Conservation (phyloP, 2,797 vertebrate genomes). For the Sebastes iracundus region DNA sequence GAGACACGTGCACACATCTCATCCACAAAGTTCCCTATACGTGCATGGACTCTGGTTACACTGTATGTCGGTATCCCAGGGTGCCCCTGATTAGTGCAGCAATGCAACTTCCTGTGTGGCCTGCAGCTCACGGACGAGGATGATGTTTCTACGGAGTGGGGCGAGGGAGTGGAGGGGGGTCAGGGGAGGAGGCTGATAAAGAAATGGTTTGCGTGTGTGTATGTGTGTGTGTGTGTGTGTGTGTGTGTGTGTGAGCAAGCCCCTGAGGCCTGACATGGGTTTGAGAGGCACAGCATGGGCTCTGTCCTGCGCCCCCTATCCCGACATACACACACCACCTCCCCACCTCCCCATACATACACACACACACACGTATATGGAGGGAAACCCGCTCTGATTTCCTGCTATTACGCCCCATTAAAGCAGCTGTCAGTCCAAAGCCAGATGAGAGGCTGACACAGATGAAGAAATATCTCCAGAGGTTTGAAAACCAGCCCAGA, state of each 20-base stretch:
- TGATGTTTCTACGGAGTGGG: constrained; percentile 56
- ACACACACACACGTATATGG: constrained; percentile 44
- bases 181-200: constrained; percentile 59
- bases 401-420: constrained; percentile 87
- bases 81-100: constrained; percentile 80
- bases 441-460: constrained; percentile 84
- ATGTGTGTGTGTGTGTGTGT: constrained; percentile 18
- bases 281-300: constrained; percentile 72
- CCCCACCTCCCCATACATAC: not conserved
- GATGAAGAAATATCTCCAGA: constrained; percentile 79
- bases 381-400: constrained; percentile 84
- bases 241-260: constrained; percentile 27
- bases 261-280: constrained; percentile 66
- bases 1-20: constrained; percentile 28
- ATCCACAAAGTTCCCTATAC: constrained; percentile 36
- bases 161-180: constrained; percentile 12
- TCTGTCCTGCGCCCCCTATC: constrained; percentile 65
- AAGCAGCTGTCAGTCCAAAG: constrained; percentile 83
- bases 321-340: constrained; percentile 33
- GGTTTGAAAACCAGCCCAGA: constrained; percentile 65
- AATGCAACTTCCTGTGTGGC: constrained; percentile 82
- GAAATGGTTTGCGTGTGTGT: constrained; percentile 44
- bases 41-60: constrained; percentile 68
- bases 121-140: constrained; percentile 67
- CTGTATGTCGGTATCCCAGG: constrained; percentile 65